These are phyloP conservation scores for Bugula neritina DNA, from an alignment of 2,888 invertebrate genomes.

Conservation along the genomic window DNA sequence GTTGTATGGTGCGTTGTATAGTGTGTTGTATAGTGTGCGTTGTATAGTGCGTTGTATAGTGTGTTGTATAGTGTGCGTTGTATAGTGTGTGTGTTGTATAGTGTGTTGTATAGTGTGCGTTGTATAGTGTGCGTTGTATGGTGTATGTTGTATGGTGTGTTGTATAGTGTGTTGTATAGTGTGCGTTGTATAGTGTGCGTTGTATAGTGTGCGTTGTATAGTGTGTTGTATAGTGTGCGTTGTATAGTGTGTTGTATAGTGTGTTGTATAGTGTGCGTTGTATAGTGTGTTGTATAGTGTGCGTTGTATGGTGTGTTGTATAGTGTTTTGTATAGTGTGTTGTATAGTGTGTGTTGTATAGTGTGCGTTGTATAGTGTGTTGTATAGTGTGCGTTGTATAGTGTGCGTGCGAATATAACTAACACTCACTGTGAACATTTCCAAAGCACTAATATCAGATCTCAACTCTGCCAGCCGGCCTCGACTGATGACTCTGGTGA, in stretches of 20 bases:
- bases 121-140: not conserved
- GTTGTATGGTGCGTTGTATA: not conserved
- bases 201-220: not conserved
- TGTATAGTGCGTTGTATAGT: not conserved
- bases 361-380: not conserved
- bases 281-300: not conserved
- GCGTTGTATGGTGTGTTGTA: not conserved
- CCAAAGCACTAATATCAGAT: conserved; percentile 54
- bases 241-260: conserved; percentile 25
- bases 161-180: too few species aligned
- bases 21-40: not conserved
- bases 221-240: too few species aligned
- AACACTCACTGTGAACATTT: conserved; percentile 51
- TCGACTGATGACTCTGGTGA: conserved; percentile 51
- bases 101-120: not conserved
- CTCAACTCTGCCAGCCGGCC: conserved; percentile 49
- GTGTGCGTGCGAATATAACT: not conserved
- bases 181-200: too few species aligned
- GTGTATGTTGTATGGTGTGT: not conserved
- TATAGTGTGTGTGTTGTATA: not conserved
- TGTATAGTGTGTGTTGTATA: not conserved
- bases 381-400: not conserved
- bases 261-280: not conserved
- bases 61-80: not conserved
- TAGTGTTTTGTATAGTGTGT: not conserved